Base-by-base conservation (phyloP, 2,888 invertebrate species). In the Caenorhabditis macrosperma region DNA sequence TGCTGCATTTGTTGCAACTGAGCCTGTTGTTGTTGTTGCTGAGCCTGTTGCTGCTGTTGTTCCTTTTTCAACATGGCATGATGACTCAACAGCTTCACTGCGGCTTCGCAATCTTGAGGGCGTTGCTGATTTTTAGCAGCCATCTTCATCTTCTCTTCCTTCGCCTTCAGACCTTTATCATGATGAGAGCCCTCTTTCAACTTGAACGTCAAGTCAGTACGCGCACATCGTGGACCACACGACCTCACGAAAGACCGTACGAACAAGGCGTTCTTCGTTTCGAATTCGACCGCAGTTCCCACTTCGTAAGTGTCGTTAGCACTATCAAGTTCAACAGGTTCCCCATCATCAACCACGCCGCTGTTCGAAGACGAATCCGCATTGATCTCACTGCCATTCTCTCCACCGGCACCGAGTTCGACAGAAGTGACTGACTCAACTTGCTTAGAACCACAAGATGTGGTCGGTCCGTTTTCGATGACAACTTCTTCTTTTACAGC, bases 1-100 rank as follows among this genome's bases (percentile, higher is more conserved):
- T 77, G 64, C 20, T 69, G 64, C n/a, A 57, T 5, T 50, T 78
- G 77, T 33, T 78, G 79, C 24, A 57, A 9, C 44, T 78, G 71
- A 0, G 35, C 57, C 35, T 66, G 71, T 7, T 69, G 71, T 4
- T 66, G 67, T 30, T 66, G 66, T n/a, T 69, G 68, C 22, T 69
- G 69, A 3, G 28, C 35, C 15, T 46, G 41, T 38, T 61, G 54
- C 9, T 69, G 63, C 10, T 75, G 75, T 24, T 77, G 61, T 9
- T 61, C 46, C 35, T 76, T 54, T 12, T 61, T 55, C 5, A 63
- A 17, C 35, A 35, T 28, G 10, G 24, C n/a, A 17, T 59, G 59
- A 7, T 59, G 77, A 22, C 17, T 24, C 9, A 35, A 4, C 24
- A 35, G 9, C 17, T 50, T 44, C 3, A 35, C 7, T 3, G 28